Conservation (phyloP, 2,888 invertebrate genomes). For the Hesperia comma region DNA sequence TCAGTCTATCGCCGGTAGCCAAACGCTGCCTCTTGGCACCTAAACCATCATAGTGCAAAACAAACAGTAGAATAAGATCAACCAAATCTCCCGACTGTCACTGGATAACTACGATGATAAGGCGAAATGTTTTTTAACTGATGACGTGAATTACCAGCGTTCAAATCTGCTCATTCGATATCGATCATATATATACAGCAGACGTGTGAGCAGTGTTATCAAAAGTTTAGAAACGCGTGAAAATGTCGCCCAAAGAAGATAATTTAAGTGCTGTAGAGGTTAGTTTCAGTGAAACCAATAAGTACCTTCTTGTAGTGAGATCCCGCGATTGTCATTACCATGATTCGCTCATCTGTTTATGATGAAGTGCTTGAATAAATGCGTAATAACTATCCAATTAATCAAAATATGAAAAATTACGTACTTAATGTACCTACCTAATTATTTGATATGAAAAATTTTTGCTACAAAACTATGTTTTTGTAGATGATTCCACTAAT, state of each 20-base stretch:
- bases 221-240: background rate
- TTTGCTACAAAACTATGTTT: no score
- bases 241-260: constrained; percentile 23
- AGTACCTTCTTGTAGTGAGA: no score
- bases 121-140: constrained; percentile 10
- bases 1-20: no score
- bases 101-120: constrained; percentile 15
- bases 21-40: no score
- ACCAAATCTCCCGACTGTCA: background rate
- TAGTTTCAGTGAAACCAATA: constrained; percentile 2
- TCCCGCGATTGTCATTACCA: no score
- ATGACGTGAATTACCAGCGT: constrained; percentile 1
- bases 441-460: no score
- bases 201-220: constrained; percentile 12
- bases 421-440: no score
- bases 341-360: no score
- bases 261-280: constrained; percentile 6
- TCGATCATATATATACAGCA: constrained; percentile 11
- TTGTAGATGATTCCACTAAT: no score
- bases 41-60: background rate
- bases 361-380: no score
- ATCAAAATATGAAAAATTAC: no score
- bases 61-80: background rate
- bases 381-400: no score
- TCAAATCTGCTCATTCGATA: constrained; percentile 11